A percentile compares a stretch with the other conserved stretches of the same genome.
Evolutionary conservation across 2,888 invertebrate genomes (phyloP).

Genomic region (Acanthopleura granulata): DNA sequence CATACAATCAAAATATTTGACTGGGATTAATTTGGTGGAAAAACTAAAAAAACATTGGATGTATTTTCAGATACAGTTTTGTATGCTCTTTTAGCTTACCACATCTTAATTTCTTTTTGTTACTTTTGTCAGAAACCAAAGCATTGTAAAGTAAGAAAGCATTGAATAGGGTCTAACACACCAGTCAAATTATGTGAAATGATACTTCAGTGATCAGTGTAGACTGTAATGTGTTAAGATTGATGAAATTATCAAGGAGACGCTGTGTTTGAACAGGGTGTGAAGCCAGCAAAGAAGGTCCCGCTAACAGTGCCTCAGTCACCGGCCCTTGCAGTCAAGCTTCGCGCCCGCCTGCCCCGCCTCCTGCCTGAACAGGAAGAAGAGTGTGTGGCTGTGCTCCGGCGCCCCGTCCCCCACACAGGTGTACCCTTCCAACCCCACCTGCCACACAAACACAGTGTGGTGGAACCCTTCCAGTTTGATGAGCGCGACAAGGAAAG

Average conservation of each 20-base stretch:
- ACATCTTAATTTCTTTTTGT: too few relatives aligned
- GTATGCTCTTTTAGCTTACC: too few relatives aligned
- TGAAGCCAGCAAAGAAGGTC: conserved; percentile 50
- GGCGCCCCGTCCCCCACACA: conserved; percentile 50
- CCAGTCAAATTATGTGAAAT: neutral
- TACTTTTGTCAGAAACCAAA: too few relatives aligned
- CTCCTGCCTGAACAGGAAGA: conserved; percentile 15
- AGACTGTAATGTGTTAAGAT: neutral
- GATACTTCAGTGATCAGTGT: neutral
- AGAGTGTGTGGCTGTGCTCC: conserved; percentile 24
- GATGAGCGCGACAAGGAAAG: conserved; percentile 76
- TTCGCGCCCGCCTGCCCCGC: conserved; percentile 46
- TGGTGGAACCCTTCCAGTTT: conserved; percentile 78
- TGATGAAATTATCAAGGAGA: too few relatives aligned
- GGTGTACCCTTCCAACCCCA: conserved; percentile 62
- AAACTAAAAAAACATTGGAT: too few relatives aligned
- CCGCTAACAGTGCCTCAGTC: conserved; percentile 59
- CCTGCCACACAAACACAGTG: conserved; percentile 51
- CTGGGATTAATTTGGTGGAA: too few relatives aligned
- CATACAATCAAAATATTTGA: too few relatives aligned
- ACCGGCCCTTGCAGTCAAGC: conserved; percentile 65
- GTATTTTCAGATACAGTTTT: too few relatives aligned
- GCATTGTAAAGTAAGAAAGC: neutral
- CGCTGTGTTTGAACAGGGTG: conserved; percentile 42
- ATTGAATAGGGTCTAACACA: neutral